phyloP scores from a whole-genome alignment of 2,113 vertebrate species.

The Misgurnus mizolepis region DNA sequence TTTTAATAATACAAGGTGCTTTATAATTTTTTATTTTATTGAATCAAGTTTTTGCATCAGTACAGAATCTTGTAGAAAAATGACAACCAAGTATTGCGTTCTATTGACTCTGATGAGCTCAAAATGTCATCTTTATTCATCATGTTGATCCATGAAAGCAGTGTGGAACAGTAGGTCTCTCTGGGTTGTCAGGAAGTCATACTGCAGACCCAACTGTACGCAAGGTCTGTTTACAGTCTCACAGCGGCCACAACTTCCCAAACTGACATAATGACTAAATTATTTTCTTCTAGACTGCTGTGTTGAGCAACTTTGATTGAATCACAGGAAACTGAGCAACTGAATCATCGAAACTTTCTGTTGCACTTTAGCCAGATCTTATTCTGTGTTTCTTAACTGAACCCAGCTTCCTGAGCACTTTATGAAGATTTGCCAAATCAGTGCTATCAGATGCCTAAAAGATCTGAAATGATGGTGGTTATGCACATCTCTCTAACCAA shows the following conservation, averaged over 20 bases:
- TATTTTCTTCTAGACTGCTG: constrained; percentile 28
- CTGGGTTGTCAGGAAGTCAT: constrained; percentile 32
- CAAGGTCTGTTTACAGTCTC: constrained; percentile 36
- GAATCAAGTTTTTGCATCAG: neutral
- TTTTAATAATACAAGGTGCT: neutral
- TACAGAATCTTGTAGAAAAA: constrained; percentile 1
- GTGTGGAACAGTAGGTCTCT: constrained; percentile 31
- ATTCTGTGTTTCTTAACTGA: neutral
- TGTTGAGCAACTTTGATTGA: constrained; percentile 27
- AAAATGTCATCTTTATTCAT: constrained; percentile 28
- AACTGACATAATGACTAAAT: constrained; percentile 26
- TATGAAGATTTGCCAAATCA: no score
- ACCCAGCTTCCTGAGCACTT: neutral
- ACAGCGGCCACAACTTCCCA: constrained; percentile 15
- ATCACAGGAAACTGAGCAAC: constrained; percentile 12
- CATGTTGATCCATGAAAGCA: constrained; percentile 45
- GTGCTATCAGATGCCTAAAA: no score
- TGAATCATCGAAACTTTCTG: neutral
- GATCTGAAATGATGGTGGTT: no score
- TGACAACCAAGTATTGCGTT: constrained; percentile 39
- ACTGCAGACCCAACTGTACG: constrained; percentile 24
- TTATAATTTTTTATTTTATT: constrained; percentile 19
- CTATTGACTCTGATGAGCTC: constrained; percentile 23
- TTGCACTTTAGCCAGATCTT: neutral
- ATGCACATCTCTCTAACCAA: no score